Percentiles rank a stretch among this genome's conserved stretches.
These are phyloP conservation scores for Tetramorium bicarinatum DNA, from an alignment of 2,888 invertebrate genomes.

Conservation along the genomic window DNA sequence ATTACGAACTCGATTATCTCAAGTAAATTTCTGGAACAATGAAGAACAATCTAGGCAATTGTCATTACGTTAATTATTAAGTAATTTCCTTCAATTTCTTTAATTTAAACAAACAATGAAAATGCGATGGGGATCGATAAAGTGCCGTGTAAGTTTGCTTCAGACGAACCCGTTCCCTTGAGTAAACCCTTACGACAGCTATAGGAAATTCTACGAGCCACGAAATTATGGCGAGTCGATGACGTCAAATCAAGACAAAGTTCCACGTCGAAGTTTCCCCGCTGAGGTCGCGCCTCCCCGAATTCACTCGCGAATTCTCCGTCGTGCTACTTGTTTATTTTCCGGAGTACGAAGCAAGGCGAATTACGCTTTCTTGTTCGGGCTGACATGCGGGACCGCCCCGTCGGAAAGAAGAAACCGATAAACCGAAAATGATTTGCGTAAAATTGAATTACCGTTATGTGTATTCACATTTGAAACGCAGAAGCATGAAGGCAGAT, in stretches of 20 bases:
- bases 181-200: not conserved
- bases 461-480: not conserved
- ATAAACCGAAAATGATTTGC: constrained; percentile 1
- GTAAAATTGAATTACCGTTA: not conserved
- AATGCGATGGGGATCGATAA: not conserved
- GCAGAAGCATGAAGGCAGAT: not conserved
- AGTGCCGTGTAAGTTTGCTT: not conserved
- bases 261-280: constrained; percentile 14
- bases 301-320: constrained; percentile 33
- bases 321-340: constrained; percentile 52
- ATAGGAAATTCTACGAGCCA: constrained; percentile 39
- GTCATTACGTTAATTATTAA: constrained; percentile 9
- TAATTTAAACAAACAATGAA: not conserved
- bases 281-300: constrained; percentile 11
- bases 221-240: constrained; percentile 41
- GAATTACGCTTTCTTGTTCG: constrained; percentile 55
- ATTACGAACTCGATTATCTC: not conserved
- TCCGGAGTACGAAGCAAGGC: constrained; percentile 27
- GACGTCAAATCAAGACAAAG: constrained; percentile 30
- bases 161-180: not conserved
- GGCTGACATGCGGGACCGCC: not conserved
- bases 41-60: not conserved
- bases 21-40: not conserved
- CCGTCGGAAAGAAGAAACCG: not conserved
- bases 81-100: not conserved